These are phyloP conservation scores for Drosophila tropicalis DNA, from an alignment of 1,140 invertebrate species.

Conservation along the genomic window DNA sequence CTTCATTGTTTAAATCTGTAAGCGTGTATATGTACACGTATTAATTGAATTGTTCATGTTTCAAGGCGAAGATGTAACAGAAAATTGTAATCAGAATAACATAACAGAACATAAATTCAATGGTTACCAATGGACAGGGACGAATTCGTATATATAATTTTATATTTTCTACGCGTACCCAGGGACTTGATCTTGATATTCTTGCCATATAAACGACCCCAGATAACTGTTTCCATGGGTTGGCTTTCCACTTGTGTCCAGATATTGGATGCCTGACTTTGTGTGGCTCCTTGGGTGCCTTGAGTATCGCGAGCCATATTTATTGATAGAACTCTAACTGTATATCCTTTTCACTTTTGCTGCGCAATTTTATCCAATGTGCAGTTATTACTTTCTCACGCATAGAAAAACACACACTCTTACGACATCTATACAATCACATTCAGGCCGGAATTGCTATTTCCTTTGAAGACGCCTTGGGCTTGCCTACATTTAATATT, in stretches of 20 bases:
- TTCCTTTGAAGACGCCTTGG: neutral
- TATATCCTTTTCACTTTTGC: constrained; percentile 36
- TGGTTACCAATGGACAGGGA: constrained; percentile 77
- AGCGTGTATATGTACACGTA: too few relatives aligned
- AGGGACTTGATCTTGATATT: constrained; percentile 80
- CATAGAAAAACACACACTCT: constrained; percentile 26
- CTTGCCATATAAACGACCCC: constrained; percentile 79
- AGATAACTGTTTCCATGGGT: constrained; percentile 77
- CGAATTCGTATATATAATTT: constrained; percentile 75
- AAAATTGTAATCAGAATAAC: constrained; percentile 16
- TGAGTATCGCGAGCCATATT: constrained; percentile 71
- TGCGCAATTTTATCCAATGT: constrained; percentile 60
- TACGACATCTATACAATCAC: neutral
- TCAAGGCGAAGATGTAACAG: neutral
- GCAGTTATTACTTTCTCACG: constrained; percentile 44
- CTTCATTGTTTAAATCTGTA: constrained; percentile 74
- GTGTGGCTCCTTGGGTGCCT: constrained; percentile 72
- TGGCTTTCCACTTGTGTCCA: constrained; percentile 79
- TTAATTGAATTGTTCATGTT: too few relatives aligned
- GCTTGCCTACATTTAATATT: neutral
- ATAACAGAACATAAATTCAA: constrained; percentile 26
- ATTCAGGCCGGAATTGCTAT: neutral
- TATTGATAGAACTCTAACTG: constrained; percentile 23
- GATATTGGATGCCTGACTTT: constrained; percentile 76
- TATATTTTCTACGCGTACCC: constrained; percentile 74